Conservation (phyloP, 2,797 vertebrate genomes). For the Chelmon rostratus region DNA sequence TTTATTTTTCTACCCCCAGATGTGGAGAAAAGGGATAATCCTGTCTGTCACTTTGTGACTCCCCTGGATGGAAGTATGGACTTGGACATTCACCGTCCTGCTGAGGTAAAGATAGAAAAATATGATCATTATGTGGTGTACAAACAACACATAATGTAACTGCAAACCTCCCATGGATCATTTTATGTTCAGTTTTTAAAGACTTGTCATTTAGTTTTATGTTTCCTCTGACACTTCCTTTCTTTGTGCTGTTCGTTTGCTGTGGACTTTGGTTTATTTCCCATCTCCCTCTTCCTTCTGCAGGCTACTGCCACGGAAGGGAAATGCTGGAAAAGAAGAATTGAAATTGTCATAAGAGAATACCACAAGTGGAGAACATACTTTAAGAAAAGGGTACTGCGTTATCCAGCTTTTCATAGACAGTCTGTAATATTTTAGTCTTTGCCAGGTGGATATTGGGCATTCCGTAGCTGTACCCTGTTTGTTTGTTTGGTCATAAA, state of each 20-base stretch:
- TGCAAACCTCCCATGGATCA: not conserved
- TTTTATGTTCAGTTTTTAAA: constrained; percentile 6
- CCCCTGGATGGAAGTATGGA: constrained; percentile 94
- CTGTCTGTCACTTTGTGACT: constrained; percentile 97
- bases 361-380: constrained; percentile 99
- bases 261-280: constrained; percentile 13
- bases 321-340: constrained; percentile 96
- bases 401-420: not conserved
- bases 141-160: not conserved
- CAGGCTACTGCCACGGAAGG: constrained; percentile 93
- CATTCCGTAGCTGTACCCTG: not conserved
- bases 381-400: constrained; percentile 96
- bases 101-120: constrained; percentile 86
- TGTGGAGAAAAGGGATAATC: constrained; percentile 95
- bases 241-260: constrained; percentile 25
- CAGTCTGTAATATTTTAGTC: not conserved
- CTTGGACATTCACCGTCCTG: constrained; percentile 90
- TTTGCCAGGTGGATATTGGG: not conserved
- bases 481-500: constrained; percentile 14
- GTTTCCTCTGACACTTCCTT: constrained; percentile 20
- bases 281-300: constrained; percentile 24
- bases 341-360: constrained; percentile 96
- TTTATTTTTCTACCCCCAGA: constrained; percentile 82
- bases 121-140: not conserved
- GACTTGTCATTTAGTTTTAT: constrained; percentile 8